Conservation (phyloP, 2,113 vertebrate genomes). For the Abramis brama region DNA sequence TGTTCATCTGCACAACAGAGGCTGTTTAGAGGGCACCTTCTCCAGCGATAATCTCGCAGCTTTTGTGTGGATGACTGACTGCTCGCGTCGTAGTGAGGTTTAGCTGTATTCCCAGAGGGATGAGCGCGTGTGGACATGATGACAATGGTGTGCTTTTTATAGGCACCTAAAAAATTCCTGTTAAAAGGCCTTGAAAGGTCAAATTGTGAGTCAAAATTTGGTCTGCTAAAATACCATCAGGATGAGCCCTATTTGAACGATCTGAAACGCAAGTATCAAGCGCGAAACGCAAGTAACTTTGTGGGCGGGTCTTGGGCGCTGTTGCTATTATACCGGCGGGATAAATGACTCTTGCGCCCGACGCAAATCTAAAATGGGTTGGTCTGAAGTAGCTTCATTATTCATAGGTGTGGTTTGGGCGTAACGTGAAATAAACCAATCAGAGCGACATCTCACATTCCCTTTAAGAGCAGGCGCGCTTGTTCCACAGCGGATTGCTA, state of each 20-base stretch:
- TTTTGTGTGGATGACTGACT: constrained; percentile 42
- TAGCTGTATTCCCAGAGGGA: not conserved
- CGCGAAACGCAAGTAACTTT: too few relatives aligned
- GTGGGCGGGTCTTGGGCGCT: too few relatives aligned
- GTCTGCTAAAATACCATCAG: not conserved
- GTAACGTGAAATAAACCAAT: too few relatives aligned
- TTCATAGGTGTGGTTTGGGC: too few relatives aligned
- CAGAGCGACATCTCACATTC: too few relatives aligned
- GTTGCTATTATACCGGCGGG: too few relatives aligned
- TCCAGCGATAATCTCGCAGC: constrained; percentile 31
- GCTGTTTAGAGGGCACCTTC: constrained; percentile 40
- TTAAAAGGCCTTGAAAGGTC: not conserved
- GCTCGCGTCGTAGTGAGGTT: constrained; percentile 31
- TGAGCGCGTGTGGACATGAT: not conserved
- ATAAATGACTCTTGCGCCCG: too few relatives aligned
- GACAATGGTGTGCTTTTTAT: not conserved
- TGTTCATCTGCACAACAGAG: constrained; percentile 19
- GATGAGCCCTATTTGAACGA: not conserved
- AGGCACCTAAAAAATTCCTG: not conserved
- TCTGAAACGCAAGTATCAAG: too few relatives aligned
- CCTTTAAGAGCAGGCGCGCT: too few relatives aligned
- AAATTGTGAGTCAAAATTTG: not conserved
- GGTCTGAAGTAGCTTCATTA: too few relatives aligned
- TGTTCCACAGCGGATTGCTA: too few relatives aligned
- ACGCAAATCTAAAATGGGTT: too few relatives aligned